Conservation (phyloP, 2,797 vertebrate species). For the Galagoides demidoff region DNA sequence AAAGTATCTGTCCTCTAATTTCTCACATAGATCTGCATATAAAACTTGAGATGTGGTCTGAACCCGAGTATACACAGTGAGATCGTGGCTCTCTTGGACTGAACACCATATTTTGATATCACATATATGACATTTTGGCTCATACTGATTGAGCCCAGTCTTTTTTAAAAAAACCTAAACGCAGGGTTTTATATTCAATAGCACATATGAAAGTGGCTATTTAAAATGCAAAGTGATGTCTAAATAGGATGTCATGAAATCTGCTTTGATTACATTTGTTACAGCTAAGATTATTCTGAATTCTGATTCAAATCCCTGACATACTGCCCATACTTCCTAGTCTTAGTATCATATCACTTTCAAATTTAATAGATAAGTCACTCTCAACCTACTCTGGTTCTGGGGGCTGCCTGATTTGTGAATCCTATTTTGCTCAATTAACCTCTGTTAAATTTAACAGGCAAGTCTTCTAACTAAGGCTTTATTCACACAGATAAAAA, state of each 20-base stretch:
- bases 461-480: not conserved
- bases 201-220: not conserved
- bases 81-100: not conserved
- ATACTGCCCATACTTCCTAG: not conserved
- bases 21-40: not conserved
- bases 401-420: not conserved
- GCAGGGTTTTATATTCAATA: not conserved
- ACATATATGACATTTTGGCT: not conserved
- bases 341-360: not conserved
- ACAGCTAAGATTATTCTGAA: constrained; percentile 21
- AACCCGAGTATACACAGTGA: not conserved
- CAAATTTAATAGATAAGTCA: not conserved
- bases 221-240: not conserved
- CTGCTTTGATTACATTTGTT: not conserved
- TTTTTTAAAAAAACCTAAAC: not conserved
- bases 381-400: not conserved
- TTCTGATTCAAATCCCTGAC: not conserved
- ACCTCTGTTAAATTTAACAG: not conserved
- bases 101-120: not conserved
- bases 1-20: not conserved
- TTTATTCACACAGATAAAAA: constrained; percentile 43
- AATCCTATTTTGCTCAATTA: not conserved
- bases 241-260: not conserved
- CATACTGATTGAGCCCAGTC: not conserved
- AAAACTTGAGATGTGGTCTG: not conserved